phyloP scores from a whole-genome alignment of 2,888 invertebrate species.

The Dryocosmus kuriphilus region DNA sequence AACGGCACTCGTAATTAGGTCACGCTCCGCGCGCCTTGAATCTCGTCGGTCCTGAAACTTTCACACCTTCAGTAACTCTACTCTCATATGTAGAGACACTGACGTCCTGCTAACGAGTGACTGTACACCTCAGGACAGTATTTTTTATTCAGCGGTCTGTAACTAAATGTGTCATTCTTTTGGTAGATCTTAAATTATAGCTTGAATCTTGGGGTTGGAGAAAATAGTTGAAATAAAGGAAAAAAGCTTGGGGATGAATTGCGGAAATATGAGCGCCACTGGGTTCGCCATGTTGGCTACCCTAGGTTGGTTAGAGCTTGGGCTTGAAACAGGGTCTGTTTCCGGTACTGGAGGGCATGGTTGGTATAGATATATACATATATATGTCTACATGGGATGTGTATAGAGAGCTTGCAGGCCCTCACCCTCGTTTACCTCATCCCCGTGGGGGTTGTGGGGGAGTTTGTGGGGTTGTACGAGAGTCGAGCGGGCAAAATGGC shows the following conservation, averaged over 20 bases:
- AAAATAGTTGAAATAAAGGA: background rate
- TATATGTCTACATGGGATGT: slow-evolving; percentile 64
- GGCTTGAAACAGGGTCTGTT: slow-evolving; percentile 73
- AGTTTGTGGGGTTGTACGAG: slow-evolving; percentile 60
- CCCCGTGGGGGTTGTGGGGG: slow-evolving; percentile 66
- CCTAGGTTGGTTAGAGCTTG: slow-evolving; percentile 62
- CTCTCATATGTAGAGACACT: background rate
- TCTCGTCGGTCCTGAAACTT: background rate
- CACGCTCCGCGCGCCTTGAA: slow-evolving; percentile 42
- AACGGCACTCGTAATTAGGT: slow-evolving; percentile 59
- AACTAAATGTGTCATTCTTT: too few relatives aligned
- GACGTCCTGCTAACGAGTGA: background rate
- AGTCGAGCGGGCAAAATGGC: slow-evolving; percentile 73
- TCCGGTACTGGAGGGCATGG: slow-evolving; percentile 73
- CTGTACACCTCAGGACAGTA: background rate
- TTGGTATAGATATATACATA: slow-evolving; percentile 66
- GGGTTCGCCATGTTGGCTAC: slow-evolving; percentile 73
- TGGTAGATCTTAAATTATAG: too few relatives aligned
- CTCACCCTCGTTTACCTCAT: slow-evolving; percentile 71
- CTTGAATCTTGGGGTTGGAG: background rate
- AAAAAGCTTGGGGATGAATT: background rate
- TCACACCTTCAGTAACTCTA: background rate
- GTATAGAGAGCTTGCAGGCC: slow-evolving; percentile 67
- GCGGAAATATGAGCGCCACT: slow-evolving; percentile 71
- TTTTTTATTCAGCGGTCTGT: too few relatives aligned